Conservation (phyloP, 2,113 vertebrate genomes). For the Corydoras maculifer region DNA sequence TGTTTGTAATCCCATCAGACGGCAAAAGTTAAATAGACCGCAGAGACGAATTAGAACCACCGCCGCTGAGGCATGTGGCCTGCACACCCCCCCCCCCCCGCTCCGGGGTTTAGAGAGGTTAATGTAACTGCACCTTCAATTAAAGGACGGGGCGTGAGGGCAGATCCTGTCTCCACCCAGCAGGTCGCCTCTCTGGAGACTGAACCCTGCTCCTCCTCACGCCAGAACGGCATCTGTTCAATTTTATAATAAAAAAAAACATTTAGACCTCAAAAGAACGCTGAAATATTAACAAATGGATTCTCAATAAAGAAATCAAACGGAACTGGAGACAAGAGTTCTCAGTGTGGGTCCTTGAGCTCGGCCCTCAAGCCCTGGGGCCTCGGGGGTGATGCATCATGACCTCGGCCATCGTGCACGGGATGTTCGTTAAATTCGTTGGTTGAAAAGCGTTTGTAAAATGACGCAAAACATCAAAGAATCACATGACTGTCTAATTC, state of each 20-base stretch:
- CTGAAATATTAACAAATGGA: no score
- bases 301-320: no score
- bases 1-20: no score
- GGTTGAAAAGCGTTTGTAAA: no score
- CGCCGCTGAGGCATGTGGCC: conserved; percentile 32
- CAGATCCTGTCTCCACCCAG: conserved; percentile 45
- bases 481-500: no score
- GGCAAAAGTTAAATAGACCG: conserved; percentile 6
- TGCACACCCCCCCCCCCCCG: conserved; percentile 40
- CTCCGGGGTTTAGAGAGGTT: conserved; percentile 47
- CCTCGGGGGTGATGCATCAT: no score
- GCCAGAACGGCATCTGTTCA: conserved; percentile 56
- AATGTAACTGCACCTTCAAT: conserved; percentile 62
- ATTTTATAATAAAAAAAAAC: conserved; percentile 1
- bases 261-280: background rate
- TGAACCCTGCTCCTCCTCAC: conserved; percentile 55
- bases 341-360: no score
- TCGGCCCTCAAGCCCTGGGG: no score
- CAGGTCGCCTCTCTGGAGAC: conserved; percentile 47
- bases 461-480: no score
- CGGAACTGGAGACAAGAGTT: no score
- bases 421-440: no score
- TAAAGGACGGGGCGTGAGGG: conserved; percentile 55
- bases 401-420: no score
- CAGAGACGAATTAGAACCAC: background rate